Conservation (phyloP, 2,113 vertebrate species). For the Gymnocephalus cernua region DNA sequence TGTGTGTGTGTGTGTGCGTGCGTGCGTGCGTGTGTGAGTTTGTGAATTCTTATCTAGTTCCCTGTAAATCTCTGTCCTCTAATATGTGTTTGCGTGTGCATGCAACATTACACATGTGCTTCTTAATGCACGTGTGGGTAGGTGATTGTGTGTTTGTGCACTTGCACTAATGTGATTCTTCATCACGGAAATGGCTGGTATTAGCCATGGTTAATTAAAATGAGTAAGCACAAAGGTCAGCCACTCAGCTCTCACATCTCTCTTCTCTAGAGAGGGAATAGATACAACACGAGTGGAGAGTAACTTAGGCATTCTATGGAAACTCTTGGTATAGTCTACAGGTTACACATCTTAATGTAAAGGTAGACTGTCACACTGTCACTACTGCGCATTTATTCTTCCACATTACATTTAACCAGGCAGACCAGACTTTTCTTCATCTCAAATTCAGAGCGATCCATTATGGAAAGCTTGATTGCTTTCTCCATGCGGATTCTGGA, state of each 20-base stretch:
- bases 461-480: slow-evolving; percentile 27
- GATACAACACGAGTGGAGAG: slow-evolving; percentile 48
- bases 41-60: slow-evolving; percentile 15
- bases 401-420: slow-evolving; percentile 19
- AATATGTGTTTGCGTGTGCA: slow-evolving; percentile 20
- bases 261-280: slow-evolving; percentile 64
- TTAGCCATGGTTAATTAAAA: slow-evolving; percentile 81
- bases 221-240: slow-evolving; percentile 78
- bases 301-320: slow-evolving; percentile 7
- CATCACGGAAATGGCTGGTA: slow-evolving; percentile 73
- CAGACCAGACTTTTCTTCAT: slow-evolving; percentile 3
- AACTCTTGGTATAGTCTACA: neutral
- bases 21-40: neutral
- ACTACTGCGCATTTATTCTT: neutral
- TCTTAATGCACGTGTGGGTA: neutral
- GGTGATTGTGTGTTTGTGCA: slow-evolving; percentile 39
- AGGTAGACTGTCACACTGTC: neutral
- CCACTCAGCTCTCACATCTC: slow-evolving; percentile 59
- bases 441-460: neutral
- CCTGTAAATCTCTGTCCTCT: slow-evolving; percentile 17
- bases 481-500: slow-evolving; percentile 22
- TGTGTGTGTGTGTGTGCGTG: slow-evolving; percentile 13
- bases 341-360: slow-evolving; percentile 6
- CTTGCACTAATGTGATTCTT: slow-evolving; percentile 52
- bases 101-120: slow-evolving; percentile 3